phyloP scores from a whole-genome alignment of 2,113 vertebrate species.

The Bos taurus region DNA sequence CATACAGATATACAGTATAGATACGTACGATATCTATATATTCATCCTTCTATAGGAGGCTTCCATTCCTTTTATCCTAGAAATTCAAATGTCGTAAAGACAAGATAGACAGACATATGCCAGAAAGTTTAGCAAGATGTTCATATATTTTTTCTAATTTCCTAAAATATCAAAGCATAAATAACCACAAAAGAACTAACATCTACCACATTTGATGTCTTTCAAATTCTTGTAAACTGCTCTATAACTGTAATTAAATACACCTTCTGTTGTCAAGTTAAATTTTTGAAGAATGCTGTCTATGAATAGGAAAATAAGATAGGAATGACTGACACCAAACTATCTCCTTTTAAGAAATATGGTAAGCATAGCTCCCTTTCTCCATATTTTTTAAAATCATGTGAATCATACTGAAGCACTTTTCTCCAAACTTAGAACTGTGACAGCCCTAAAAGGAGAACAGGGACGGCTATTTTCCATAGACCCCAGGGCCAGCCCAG shows the following conservation, averaged over 20 bases:
- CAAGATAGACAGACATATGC: background rate
- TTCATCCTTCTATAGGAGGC: background rate
- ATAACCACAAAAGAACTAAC: constrained; percentile 65
- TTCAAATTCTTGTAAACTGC: constrained; percentile 12
- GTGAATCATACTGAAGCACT: constrained; percentile 41
- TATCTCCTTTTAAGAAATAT: constrained; percentile 37
- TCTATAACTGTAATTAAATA: constrained; percentile 32
- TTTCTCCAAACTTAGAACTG: constrained; percentile 7
- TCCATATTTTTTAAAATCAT: background rate
- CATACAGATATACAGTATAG: background rate
- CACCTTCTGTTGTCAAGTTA: constrained; percentile 12
- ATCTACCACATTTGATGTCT: constrained; percentile 29
- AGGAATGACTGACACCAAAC: background rate
- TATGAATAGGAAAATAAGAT: background rate
- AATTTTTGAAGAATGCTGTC: constrained; percentile 21
- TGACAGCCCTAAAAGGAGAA: background rate
- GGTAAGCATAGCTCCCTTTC: constrained; percentile 45
- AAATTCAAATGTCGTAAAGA: background rate
- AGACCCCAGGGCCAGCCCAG: constrained; percentile 13
- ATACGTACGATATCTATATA: background rate
- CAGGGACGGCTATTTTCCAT: constrained; percentile 61
- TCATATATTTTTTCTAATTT: background rate
- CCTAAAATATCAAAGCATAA: constrained; percentile 40
- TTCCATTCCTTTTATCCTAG: background rate
- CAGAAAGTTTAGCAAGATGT: background rate